These are phyloP conservation scores for Leptoteleia sp. DNA, from an alignment of 1,140 invertebrate species.

Conservation along the genomic window DNA sequence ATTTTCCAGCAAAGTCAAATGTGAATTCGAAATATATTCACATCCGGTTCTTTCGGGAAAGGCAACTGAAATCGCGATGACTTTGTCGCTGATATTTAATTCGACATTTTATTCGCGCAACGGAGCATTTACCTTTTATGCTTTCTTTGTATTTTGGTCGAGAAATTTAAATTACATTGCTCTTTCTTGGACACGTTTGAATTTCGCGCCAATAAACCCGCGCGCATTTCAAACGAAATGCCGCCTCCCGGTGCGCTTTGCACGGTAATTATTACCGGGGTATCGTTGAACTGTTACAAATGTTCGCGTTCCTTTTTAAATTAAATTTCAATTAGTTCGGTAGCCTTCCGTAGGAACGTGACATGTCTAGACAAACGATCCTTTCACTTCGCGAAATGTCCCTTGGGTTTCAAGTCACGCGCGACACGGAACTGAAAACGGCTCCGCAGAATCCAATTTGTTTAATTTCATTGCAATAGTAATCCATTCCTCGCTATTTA, in stretches of 20 bases:
- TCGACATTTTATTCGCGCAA: not conserved
- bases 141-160: not conserved
- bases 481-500: slow-evolving; percentile 40
- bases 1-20: slow-evolving; percentile 22
- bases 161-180: too few relatives aligned
- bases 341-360: slow-evolving; percentile 32
- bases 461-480: slow-evolving; percentile 44
- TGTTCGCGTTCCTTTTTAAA: slow-evolving; percentile 38
- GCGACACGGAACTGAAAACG: slow-evolving; percentile 34
- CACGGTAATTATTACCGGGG: slow-evolving; percentile 1
- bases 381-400: slow-evolving; percentile 31
- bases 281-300: slow-evolving; percentile 29
- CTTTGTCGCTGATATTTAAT: slow-evolving; percentile 24
- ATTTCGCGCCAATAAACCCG: too few relatives aligned
- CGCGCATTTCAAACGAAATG: too few relatives aligned
- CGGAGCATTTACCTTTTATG: too few relatives aligned
- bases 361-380: slow-evolving; percentile 49
- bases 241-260: too few relatives aligned
- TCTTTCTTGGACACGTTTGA: too few relatives aligned
- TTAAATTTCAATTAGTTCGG: slow-evolving; percentile 55
- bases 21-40: slow-evolving; percentile 21
- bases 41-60: not conserved
- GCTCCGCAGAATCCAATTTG: slow-evolving; percentile 42
- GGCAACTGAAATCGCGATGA: slow-evolving; percentile 1
- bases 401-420: slow-evolving; percentile 55